Percentiles rank a stretch among this genome's conserved stretches.
These are phyloP conservation scores for Falco biarmicus DNA, from an alignment of 2,797 vertebrate genomes.

Conservation along the genomic window DNA sequence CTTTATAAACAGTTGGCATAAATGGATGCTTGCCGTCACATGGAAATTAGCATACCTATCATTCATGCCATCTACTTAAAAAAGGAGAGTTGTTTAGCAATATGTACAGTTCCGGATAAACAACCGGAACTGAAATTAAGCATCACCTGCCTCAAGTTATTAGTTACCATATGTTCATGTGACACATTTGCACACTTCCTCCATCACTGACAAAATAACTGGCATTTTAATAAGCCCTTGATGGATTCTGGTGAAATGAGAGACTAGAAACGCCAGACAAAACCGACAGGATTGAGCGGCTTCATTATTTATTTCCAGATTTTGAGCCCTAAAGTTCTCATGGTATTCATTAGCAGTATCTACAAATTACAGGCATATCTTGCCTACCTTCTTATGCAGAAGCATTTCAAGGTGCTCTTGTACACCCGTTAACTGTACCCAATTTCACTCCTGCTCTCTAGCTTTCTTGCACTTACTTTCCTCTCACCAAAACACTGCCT, in stretches of 20 bases:
- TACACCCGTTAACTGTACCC: not conserved
- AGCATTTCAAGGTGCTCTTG: not conserved
- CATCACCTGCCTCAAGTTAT: not conserved
- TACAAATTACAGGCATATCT: not conserved
- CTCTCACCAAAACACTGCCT: not conserved
- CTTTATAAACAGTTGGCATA: not conserved
- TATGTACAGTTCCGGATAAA: not conserved
- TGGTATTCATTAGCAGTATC: not conserved
- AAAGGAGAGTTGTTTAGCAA: not conserved
- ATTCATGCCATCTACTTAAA: not conserved
- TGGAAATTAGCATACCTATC: not conserved
- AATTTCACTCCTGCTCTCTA: not conserved
- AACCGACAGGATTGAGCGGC: not conserved
- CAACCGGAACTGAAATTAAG: constrained; percentile 24
- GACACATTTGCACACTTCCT: not conserved
- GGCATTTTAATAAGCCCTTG: not conserved
- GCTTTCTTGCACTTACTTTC: not conserved
- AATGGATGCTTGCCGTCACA: not conserved
- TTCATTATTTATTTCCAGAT: not conserved
- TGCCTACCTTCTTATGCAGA: not conserved
- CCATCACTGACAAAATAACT: not conserved
- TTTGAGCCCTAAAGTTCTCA: not conserved
- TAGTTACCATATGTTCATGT: not conserved
- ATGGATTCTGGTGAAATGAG: not conserved
- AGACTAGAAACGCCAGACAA: not conserved